Evolutionary conservation across 2,797 vertebrate genomes (phyloP), one percentile per base, ranked within the genome.

Genomic region (Spinibarbus caldwelli): DNA sequence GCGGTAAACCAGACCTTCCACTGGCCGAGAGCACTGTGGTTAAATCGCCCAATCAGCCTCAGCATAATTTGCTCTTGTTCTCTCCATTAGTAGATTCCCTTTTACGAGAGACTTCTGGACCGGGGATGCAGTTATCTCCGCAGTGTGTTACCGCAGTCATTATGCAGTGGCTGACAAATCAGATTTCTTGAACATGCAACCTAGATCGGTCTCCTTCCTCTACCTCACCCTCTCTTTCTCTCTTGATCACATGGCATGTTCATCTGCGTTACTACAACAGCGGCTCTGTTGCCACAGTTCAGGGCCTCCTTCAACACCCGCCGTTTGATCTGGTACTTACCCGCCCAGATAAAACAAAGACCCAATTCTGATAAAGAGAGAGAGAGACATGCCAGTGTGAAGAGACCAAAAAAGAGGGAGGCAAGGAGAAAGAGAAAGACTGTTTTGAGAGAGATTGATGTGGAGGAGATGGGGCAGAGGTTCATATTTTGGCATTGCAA

Each of bases 321-420:
- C 8, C 82, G 87, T 59, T 79, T 88, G 83, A 90, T 89, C 91
- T 77, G 90, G 85, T 83, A 36, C 87, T 87, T 80, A 66, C 86
- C 81, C 73, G 49, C 80, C 83, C 9, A 38, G 26, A 49, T 78
- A 31, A 90, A 91, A 94, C 90, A 93, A 92, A 93, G 91, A 85
- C 78, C 12, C 21, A 79, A 87, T 93, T 93, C 82, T 91, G 86
- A 87, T 62, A 57, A 38, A 76, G 84, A 66, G 45, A 81, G 71
- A 34, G 73, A 85, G 66, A 31, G 45, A 52, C 36, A 70, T 70
- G 67, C 38, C 67, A 41, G 67, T 41, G 67, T 70, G 43, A 73
- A 77, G 43, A 78, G 29, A 38, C 23, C 71, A 38, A 54, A 19
- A 45, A 26, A 80, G 66, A 70, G 47, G 36, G 49, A 85, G 70